Evolutionary conservation across 2,113 vertebrate species (phyloP).

Genomic region (Percina caprodes): DNA sequence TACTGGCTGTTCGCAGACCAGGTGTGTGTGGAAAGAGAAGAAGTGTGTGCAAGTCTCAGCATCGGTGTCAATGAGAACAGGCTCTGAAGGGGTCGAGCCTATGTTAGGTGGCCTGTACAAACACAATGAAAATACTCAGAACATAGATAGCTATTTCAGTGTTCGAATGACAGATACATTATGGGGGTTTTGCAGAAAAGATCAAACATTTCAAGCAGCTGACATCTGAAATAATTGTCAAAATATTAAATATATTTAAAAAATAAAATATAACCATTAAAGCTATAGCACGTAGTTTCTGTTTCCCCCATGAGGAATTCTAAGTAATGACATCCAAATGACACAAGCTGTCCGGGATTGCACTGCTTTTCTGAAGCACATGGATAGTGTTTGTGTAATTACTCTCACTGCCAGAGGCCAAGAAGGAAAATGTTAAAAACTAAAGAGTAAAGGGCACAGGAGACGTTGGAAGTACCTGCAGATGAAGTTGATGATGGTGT

Average conservation of each 20-base stretch:
- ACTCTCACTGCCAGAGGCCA: not conserved
- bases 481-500: conserved; percentile 92
- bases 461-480: conserved; percentile 80
- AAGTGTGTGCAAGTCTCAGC: conserved; percentile 89
- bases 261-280: too few species aligned
- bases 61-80: conserved; percentile 86
- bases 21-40: conserved; percentile 92
- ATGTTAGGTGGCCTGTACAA: conserved; percentile 47
- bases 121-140: conserved; percentile 11
- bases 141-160: not conserved
- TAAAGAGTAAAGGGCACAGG: too few species aligned
- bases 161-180: not conserved
- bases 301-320: too few species aligned
- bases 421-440: too few species aligned
- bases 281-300: too few species aligned
- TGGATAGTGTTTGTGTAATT: too few species aligned
- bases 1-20: conserved; percentile 93
- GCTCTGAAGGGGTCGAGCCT: conserved; percentile 72
- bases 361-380: too few species aligned
- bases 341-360: too few species aligned
- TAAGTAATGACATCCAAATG: too few species aligned
- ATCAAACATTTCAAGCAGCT: not conserved
- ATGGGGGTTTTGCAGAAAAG: not conserved
- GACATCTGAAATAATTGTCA: too few species aligned
- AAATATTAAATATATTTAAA: too few species aligned